Evolutionary conservation across 2,888 invertebrate genomes (phyloP), one percentile per base, ranked within the genome.

Genomic region (Epinotia bilunana): DNA sequence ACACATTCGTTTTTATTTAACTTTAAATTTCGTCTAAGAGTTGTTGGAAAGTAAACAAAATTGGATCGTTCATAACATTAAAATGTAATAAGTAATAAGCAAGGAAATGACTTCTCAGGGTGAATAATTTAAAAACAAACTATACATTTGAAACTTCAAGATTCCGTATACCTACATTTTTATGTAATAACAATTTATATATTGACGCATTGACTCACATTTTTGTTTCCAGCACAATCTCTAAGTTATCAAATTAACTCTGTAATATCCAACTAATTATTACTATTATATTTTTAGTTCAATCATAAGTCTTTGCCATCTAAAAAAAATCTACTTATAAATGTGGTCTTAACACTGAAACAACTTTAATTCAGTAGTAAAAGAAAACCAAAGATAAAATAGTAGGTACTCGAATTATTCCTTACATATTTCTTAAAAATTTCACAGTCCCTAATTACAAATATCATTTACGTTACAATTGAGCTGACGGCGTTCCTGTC

Each of bases 401-500:
- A 53, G n/a, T 53, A 7, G 7, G 6, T n/a, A n/a, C 5, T 53
- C n/a, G 7, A 53, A 53, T 53, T 53, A 28, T 53, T 7, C n/a
- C 5, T 7, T n/a, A 53, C 1, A 53, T 53, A 53, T 53, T 53
- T 53, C 6, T n/a, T 16, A 53, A n/a, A 53, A 4, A 53, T n/a
- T 53, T n/a, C 16, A n/a, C n/a, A n/a, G 23, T 9, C 68, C 68
- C 55, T 68, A 68, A 68, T 68, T 68, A 68, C 60, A 57, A 58
- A 33, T 67, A 16, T 58, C 28, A 62, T 69, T 63, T 55, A 64
- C 58, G 53, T 60, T 62, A 76, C 74, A 72, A 58, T 74, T 67
- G 60, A 72, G 71, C 75, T 64, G 62, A 67, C 64, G 57, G 53
- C 65, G 69, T 12, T 58, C 28, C 53, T 73, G 76, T 76, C 76